These are phyloP conservation scores for Zaprionus taronus DNA, from an alignment of 1,140 invertebrate genomes.

Conservation along the genomic window DNA sequence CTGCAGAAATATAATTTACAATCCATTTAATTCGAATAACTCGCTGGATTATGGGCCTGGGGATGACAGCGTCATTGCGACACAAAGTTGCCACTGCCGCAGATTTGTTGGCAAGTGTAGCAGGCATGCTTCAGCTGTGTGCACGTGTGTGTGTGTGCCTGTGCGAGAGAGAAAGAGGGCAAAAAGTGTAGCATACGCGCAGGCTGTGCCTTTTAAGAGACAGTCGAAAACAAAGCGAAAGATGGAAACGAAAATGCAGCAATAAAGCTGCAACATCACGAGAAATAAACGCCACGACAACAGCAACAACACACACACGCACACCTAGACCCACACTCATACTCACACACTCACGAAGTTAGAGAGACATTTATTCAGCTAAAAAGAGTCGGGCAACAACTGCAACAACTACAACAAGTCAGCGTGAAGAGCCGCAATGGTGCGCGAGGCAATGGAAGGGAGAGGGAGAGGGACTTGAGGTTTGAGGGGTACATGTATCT, in stretches of 20 bases:
- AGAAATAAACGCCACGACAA: constrained; percentile 37
- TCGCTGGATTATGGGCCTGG: constrained; percentile 26
- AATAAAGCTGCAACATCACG: constrained; percentile 37
- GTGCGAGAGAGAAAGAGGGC: constrained; percentile 12
- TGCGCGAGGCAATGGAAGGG: background rate
- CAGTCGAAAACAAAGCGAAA: constrained; percentile 37
- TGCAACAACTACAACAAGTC: constrained; percentile 51
- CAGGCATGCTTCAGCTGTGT: background rate
- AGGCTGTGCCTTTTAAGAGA: constrained; percentile 48
- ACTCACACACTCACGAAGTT: constrained; percentile 5
- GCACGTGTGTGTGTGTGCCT: constrained; percentile 8
- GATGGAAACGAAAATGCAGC: constrained; percentile 61
- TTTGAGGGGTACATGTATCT: background rate
- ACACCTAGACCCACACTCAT: constrained; percentile 24
- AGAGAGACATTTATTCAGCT: constrained; percentile 68
- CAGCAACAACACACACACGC: constrained; percentile 42
- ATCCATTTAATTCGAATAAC: constrained; percentile 69
- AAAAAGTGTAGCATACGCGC: constrained; percentile 68
- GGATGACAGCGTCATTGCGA: constrained; percentile 26
- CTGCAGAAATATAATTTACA: constrained; percentile 60
- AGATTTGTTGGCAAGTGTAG: constrained; percentile 59
- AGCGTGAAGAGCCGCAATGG: background rate
- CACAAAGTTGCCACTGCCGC: constrained; percentile 34
- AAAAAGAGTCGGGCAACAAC: constrained; percentile 74
- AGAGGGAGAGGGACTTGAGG: background rate